These are phyloP conservation scores for Spatulosminthurus flaviceps DNA, from an alignment of 2,888 invertebrate species.

Conservation along the genomic window DNA sequence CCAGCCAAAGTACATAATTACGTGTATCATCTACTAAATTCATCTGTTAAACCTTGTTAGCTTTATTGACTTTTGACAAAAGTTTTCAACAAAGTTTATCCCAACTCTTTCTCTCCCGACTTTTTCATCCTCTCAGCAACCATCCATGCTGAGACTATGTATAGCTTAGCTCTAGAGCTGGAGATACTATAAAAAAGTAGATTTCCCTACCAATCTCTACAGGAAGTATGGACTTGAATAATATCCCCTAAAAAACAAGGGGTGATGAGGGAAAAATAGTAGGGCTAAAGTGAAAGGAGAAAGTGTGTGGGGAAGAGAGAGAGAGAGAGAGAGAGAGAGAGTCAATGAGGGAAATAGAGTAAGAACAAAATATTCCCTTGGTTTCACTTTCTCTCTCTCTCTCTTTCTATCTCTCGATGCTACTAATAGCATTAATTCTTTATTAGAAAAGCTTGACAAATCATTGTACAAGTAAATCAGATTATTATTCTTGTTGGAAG, in stretches of 20 bases:
- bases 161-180: no score
- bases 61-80: constrained; percentile 39
- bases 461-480: constrained; percentile 35
- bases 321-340: background rate
- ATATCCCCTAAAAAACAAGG: constrained; percentile 4
- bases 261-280: no score
- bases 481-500: constrained; percentile 16
- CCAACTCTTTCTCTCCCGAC: constrained; percentile 2
- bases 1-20: constrained; percentile 28
- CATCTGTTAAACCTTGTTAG: constrained; percentile 35
- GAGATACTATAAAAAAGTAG: no score
- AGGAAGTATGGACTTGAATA: no score
- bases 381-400: constrained; percentile 24
- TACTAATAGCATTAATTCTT: constrained; percentile 34
- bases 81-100: constrained; percentile 26
- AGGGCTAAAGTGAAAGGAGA: no score
- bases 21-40: constrained; percentile 28
- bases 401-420: constrained; percentile 17
- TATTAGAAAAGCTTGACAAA: constrained; percentile 37
- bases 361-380: constrained; percentile 15
- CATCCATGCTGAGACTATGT: background rate
- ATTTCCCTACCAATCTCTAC: no score
- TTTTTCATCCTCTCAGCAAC: background rate
- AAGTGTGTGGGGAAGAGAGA: background rate
- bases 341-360: background rate